phyloP scores from a whole-genome alignment of 2,113 vertebrate species.

The Cynopterus brachyotis region DNA sequence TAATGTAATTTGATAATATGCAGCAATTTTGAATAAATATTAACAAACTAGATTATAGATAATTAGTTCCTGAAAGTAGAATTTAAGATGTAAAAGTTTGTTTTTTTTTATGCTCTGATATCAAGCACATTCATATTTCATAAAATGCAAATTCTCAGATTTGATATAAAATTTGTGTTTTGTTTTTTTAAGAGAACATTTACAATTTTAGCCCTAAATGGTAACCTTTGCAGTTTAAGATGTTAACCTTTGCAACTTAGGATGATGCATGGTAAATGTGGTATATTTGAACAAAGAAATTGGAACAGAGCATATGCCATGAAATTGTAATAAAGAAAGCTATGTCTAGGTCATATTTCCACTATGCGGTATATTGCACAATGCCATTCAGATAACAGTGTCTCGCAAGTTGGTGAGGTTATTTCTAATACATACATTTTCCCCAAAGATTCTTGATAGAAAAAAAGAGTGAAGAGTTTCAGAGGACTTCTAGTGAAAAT shows the following conservation, averaged over 20 bases:
- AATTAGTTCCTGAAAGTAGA: neutral
- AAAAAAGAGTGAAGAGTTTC: neutral
- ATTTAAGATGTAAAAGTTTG: neutral
- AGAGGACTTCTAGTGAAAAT: neutral
- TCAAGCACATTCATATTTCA: neutral
- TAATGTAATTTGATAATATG: too few relatives aligned
- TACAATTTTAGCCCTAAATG: neutral
- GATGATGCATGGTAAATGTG: neutral
- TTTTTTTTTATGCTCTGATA: neutral
- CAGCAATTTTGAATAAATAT: neutral
- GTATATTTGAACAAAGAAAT: neutral
- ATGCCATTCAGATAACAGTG: neutral
- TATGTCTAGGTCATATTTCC: neutral
- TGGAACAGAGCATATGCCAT: neutral
- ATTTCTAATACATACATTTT: neutral
- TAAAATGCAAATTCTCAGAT: neutral
- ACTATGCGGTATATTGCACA: accelerated
- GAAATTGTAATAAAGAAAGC: neutral
- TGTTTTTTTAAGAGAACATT: neutral
- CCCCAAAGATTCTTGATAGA: neutral
- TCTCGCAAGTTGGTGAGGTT: neutral
- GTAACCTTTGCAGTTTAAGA: neutral
- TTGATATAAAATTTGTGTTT: neutral
- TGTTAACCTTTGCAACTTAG: neutral
- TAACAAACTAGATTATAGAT: neutral